phyloP scores from a whole-genome alignment of 1,140 invertebrate species.

The Pollicipes pollicipes region DNA sequence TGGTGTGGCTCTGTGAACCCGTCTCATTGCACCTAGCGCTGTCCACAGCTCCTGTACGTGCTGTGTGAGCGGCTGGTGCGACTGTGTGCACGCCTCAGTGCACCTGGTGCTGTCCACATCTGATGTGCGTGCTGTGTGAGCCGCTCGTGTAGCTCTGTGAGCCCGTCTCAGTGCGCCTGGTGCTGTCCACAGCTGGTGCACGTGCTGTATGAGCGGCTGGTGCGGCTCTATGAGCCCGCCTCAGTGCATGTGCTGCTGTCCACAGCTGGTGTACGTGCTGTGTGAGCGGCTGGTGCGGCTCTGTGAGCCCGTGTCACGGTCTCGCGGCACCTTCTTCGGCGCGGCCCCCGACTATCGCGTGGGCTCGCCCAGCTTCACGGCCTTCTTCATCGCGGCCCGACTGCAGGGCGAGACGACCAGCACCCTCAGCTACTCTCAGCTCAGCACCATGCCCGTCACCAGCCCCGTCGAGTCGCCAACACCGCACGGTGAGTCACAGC shows the following conservation, averaged over 20 bases:
- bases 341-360: constrained; percentile 10
- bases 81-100: too few species aligned
- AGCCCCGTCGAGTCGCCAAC: background rate
- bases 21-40: too few species aligned
- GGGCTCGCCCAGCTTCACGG: constrained; percentile 19
- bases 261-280: constrained; percentile 50
- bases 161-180: too few species aligned
- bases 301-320: constrained; percentile 24
- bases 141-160: too few species aligned
- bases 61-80: too few species aligned
- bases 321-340: background rate
- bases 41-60: too few species aligned
- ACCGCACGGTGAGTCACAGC: background rate
- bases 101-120: too few species aligned
- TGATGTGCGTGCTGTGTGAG: too few species aligned
- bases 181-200: constrained; percentile 37
- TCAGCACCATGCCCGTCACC: background rate
- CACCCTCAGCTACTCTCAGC: background rate
- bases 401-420: constrained; percentile 3
- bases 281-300: constrained; percentile 56
- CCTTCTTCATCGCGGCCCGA: constrained; percentile 19
- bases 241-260: too few species aligned
- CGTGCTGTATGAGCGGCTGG: constrained; percentile 48
- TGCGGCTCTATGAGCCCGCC: constrained; percentile 12
- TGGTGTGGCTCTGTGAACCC: constrained; percentile 44